Evolutionary conservation across 2,797 vertebrate species (phyloP).

Genomic region (Anniella stebbinsi): DNA sequence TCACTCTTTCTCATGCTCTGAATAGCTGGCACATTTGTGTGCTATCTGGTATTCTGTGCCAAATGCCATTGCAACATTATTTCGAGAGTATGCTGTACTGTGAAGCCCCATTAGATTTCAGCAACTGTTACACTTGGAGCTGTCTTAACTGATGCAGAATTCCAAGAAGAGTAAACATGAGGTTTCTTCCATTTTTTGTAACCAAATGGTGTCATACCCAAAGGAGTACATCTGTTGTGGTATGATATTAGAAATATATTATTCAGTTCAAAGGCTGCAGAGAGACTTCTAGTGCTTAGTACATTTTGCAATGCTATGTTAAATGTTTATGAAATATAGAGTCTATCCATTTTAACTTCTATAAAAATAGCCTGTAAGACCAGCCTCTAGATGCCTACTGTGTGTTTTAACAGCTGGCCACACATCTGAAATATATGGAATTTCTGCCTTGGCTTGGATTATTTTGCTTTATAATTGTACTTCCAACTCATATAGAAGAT

Average conservation of each 20-base stretch:
- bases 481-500: neutral
- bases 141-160: conserved; percentile 64
- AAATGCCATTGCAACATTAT: conserved; percentile 64
- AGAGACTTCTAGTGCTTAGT: conserved; percentile 70
- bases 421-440: conserved; percentile 17
- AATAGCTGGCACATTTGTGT: neutral
- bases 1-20: conserved; percentile 2
- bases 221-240: conserved; percentile 75
- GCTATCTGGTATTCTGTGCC: conserved; percentile 49
- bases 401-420: conserved; percentile 3
- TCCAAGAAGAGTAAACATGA: conserved; percentile 72
- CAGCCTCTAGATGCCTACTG: neutral
- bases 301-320: conserved; percentile 58
- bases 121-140: conserved; percentile 71
- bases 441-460: neutral
- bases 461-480: conserved; percentile 1
- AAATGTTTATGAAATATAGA: conserved; percentile 61
- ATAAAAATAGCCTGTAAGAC: conserved; percentile 10
- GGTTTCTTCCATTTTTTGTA: conserved; percentile 69
- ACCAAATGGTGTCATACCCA: conserved; percentile 74
- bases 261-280: conserved; percentile 69
- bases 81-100: conserved; percentile 58
- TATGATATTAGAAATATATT: conserved; percentile 74
- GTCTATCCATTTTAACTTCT: neutral
- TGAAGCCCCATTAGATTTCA: conserved; percentile 67